Conservation (phyloP, 2,113 vertebrate species). For the Paedocypris sp. region DNA sequence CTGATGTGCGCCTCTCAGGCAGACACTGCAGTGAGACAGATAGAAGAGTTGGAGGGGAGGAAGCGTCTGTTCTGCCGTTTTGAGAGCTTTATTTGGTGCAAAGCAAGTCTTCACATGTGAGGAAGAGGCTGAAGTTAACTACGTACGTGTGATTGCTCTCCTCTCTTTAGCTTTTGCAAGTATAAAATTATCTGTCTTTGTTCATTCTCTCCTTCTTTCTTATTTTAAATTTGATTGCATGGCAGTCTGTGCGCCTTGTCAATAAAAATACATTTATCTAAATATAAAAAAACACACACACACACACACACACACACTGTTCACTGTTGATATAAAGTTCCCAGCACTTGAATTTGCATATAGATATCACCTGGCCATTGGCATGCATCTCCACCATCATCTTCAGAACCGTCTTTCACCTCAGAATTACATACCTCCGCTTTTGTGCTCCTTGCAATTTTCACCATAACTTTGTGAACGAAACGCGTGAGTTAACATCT, state of each 20-base stretch:
- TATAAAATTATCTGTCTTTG: too few relatives aligned
- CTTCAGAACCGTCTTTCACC: constrained; percentile 1
- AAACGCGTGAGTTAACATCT: constrained; percentile 40
- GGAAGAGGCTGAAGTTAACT: too few relatives aligned
- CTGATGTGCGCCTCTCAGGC: constrained; percentile 39
- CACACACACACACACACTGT: too few relatives aligned
- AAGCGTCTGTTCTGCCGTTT: too few relatives aligned
- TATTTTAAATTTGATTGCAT: too few relatives aligned
- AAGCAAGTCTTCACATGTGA: not conserved
- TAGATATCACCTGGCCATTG: constrained; percentile 10
- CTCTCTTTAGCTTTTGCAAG: too few relatives aligned
- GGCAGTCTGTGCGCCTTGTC: too few relatives aligned
- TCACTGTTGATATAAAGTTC: not conserved
- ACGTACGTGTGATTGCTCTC: too few relatives aligned
- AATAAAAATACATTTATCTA: too few relatives aligned
- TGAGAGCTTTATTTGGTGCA: too few relatives aligned
- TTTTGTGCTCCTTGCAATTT: constrained; percentile 30
- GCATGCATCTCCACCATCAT: constrained; percentile 6
- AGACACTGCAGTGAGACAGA: constrained; percentile 24
- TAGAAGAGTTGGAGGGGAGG: constrained; percentile 9
- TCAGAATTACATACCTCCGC: constrained; percentile 25
- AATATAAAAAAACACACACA: too few relatives aligned
- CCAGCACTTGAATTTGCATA: not conserved
- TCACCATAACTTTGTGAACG: constrained; percentile 31
- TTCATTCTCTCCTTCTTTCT: too few relatives aligned